A percentile compares a stretch with the other conserved stretches of the same genome.
These are phyloP conservation scores for Malaclemys terrapin DNA, from an alignment of 2,113 vertebrate species.

Conservation along the genomic window DNA sequence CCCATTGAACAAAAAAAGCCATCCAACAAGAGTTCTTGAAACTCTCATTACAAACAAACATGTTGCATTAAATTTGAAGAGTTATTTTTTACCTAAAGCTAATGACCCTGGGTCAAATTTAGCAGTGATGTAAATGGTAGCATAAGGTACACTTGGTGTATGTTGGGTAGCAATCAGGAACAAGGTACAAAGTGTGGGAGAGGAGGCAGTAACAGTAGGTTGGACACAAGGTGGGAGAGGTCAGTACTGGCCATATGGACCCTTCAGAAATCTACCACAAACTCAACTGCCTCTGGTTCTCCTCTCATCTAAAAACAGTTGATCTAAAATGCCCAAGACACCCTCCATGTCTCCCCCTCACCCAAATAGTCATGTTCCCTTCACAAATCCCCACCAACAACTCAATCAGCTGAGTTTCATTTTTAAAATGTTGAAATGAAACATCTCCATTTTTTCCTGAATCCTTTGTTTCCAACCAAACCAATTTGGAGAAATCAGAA, in stretches of 20 bases:
- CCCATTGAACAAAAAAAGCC: not conserved
- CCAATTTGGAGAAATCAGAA: not conserved
- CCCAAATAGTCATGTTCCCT: not conserved
- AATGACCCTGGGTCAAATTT: not conserved
- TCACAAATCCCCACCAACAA: not conserved
- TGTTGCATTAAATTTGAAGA: not conserved
- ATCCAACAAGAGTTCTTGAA: not conserved
- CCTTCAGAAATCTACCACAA: not conserved
- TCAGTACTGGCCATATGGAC: not conserved
- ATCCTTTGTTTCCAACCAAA: not conserved
- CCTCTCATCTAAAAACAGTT: not conserved
- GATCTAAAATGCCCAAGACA: not conserved
- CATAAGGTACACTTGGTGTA: not conserved
- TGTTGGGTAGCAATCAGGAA: not conserved
- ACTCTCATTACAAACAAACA: not conserved
- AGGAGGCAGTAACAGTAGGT: not conserved
- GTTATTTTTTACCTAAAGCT: not conserved
- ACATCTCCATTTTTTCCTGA: not conserved
- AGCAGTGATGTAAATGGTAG: not conserved
- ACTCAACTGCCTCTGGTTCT: not conserved
- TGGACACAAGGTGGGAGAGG: not conserved
- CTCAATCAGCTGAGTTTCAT: too few relatives aligned
- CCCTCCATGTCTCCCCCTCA: fast-evolving
- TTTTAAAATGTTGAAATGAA: not conserved
- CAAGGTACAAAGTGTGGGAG: not conserved